These are phyloP conservation scores for Vulpes vulpes DNA, from an alignment of 2,113 vertebrate genomes.

Conservation along the genomic window DNA sequence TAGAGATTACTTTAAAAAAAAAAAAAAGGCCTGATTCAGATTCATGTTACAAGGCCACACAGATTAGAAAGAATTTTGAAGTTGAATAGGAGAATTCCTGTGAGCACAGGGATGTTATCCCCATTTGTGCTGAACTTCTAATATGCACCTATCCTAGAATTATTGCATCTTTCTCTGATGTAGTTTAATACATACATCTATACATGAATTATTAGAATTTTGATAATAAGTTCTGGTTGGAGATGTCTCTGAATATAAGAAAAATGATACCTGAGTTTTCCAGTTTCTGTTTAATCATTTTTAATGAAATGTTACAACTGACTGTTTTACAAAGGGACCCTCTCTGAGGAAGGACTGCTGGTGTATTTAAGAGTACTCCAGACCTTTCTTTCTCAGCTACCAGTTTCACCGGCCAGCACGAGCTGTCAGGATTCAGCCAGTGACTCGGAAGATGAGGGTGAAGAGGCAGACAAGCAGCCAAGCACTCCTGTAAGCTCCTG, in stretches of 20 bases:
- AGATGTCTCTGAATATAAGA: neutral
- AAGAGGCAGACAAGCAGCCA: conserved; percentile 87
- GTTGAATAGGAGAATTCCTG: fast-evolving
- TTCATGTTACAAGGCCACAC: neutral
- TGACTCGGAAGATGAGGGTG: conserved; percentile 97
- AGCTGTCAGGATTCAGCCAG: conserved; percentile 91
- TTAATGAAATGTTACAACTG: fast-evolving
- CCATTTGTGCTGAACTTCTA: fast-evolving
- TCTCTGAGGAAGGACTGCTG: conserved; percentile 96
- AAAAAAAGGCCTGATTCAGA: neutral
- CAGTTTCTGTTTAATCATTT: neutral
- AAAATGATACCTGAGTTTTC: neutral
- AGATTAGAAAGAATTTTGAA: no score
- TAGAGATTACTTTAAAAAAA: neutral
- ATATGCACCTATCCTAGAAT: fast-evolving
- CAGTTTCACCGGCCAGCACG: conserved; percentile 89
- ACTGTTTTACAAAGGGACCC: conserved; percentile 86
- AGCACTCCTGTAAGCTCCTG: conserved; percentile 87
- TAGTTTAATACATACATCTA: fast-evolving
- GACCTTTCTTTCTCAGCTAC: conserved; percentile 93
- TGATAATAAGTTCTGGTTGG: no score
- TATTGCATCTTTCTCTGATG: fast-evolving
- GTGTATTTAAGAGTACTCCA: conserved; percentile 95
- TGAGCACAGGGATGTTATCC: neutral
- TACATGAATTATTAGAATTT: fast-evolving